A percentile compares a stretch with the other conserved stretches of the same genome.
Conservation (phyloP, 2,113 vertebrate genomes). For the Accipiter cooperii region DNA sequence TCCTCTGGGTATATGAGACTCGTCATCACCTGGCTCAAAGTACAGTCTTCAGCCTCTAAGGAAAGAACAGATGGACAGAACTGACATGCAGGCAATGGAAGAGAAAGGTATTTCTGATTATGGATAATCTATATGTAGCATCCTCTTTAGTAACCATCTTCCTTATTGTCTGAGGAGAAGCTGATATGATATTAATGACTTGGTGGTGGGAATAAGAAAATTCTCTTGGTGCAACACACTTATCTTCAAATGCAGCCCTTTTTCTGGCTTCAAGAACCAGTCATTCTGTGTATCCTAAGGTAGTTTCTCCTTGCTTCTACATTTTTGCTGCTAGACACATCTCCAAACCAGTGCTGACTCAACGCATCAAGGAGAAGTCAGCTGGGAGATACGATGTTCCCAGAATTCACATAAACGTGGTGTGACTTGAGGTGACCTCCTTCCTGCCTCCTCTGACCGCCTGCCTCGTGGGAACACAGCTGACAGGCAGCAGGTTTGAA, state of each 20-base stretch:
- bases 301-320: background rate
- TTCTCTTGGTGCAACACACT: background rate
- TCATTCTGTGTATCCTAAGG: background rate
- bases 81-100: background rate
- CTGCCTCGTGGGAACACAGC: background rate
- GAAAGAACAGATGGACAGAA: background rate
- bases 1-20: background rate
- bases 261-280: background rate
- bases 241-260: background rate
- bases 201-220: background rate
- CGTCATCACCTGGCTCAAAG: background rate
- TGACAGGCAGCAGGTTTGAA: background rate
- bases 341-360: background rate
- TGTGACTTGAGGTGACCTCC: background rate
- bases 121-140: background rate
- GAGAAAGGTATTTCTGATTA: background rate
- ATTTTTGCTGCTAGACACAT: background rate
- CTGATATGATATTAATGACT: background rate
- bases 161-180: background rate
- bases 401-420: background rate
- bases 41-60: background rate
- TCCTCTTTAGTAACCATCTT: background rate
- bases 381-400: background rate
- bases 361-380: background rate
- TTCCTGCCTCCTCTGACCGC: background rate